phyloP scores from a whole-genome alignment of 2,113 vertebrate genomes.

The Thomomys bottae region DNA sequence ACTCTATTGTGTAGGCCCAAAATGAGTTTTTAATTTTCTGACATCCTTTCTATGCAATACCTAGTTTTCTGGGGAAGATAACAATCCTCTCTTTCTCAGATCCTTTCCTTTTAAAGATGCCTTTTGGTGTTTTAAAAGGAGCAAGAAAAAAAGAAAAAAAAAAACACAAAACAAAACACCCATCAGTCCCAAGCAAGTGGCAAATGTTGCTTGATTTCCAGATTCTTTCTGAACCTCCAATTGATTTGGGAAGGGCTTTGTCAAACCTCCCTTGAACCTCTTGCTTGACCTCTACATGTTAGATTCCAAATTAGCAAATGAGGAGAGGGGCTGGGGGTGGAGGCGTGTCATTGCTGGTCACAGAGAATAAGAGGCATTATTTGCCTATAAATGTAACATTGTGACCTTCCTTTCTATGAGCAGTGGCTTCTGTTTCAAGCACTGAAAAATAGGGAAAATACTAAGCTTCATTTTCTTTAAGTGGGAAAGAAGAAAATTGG shows the following conservation, averaged over 20 bases:
- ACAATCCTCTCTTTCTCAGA: not conserved
- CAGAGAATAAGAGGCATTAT: slow-evolving; percentile 30
- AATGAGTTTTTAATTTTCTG: not conserved
- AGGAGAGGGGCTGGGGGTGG: too few species aligned
- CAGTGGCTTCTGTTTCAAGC: slow-evolving; percentile 63
- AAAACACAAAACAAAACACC: too few species aligned
- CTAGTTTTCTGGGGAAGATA: not conserved
- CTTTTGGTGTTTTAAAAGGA: not conserved
- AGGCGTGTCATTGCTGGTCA: not conserved
- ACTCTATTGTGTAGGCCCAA: not conserved
- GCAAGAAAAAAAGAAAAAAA: not conserved
- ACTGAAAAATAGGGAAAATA: slow-evolving; percentile 48
- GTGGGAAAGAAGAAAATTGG: not conserved
- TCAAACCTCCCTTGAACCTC: not conserved
- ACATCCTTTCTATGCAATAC: not conserved
- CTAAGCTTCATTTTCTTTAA: not conserved
- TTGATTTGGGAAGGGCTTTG: not conserved
- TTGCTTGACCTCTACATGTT: not conserved
- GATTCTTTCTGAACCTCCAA: not conserved
- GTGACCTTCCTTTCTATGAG: slow-evolving; percentile 76
- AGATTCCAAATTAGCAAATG: not conserved
- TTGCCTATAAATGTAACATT: slow-evolving; percentile 73
- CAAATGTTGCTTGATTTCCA: not conserved
- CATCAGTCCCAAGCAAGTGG: not conserved
- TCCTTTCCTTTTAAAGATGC: not conserved